Percentiles rank a stretch among this genome's conserved stretches.
Evolutionary conservation across 2,797 vertebrate genomes (phyloP).

Genomic region (Lophotriccus pileatus): DNA sequence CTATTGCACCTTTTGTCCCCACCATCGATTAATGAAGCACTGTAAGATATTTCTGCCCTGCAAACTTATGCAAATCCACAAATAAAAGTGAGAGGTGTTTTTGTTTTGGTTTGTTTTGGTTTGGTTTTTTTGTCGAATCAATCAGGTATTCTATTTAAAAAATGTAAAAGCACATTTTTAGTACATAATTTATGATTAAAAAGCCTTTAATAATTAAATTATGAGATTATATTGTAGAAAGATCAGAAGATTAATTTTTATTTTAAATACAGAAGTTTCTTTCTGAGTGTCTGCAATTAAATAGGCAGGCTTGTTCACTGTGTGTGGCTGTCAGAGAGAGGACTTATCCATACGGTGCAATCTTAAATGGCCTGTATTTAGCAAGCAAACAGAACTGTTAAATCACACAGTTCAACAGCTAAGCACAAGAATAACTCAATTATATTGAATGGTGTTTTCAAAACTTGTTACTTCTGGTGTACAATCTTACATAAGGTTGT

Average conservation of each 20-base stretch:
- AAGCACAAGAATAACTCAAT: not conserved
- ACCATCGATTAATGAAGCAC: slow-evolving; percentile 8
- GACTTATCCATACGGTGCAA: not conserved
- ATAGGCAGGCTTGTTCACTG: not conserved
- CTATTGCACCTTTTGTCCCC: not conserved
- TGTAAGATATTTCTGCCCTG: slow-evolving; percentile 18
- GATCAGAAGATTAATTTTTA: not conserved
- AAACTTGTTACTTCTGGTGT: not conserved
- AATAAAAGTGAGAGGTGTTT: slow-evolving; percentile 14
- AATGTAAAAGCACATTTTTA: slow-evolving; percentile 34
- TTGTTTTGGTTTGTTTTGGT: too few species aligned
- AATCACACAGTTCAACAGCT: not conserved
- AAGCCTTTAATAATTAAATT: slow-evolving; percentile 51
- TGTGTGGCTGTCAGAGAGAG: not conserved
- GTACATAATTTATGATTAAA: slow-evolving; percentile 62
- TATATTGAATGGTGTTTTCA: not conserved
- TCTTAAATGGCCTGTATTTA: not conserved
- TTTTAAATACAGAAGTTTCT: not conserved
- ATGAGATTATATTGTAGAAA: not conserved
- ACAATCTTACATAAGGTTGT: not conserved
- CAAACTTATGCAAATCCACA: slow-evolving; percentile 55
- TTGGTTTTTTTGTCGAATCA: slow-evolving; percentile 53
- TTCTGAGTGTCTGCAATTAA: not conserved
- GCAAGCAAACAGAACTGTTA: not conserved
- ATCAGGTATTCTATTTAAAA: slow-evolving; percentile 43